Conservation (phyloP, 2,113 vertebrate genomes). For the Haemorhous mexicanus region DNA sequence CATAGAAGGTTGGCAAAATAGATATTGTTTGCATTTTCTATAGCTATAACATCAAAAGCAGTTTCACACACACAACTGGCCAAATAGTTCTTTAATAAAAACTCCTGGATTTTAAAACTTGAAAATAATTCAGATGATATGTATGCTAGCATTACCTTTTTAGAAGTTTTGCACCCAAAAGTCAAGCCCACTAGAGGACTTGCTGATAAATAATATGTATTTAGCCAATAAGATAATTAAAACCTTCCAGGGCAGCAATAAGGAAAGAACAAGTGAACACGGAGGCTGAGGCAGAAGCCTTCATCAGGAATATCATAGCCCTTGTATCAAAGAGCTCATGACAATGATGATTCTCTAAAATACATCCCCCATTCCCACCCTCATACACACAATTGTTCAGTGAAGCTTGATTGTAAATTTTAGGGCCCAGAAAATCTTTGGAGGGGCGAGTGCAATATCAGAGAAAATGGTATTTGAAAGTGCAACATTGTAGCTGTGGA, state of each 20-base stretch:
- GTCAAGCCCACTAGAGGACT: background rate
- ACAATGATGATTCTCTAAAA: background rate
- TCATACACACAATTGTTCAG: background rate
- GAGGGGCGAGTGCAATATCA: background rate
- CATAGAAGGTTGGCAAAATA: background rate
- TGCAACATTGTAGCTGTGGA: background rate
- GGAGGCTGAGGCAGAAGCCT: background rate
- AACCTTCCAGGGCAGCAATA: background rate
- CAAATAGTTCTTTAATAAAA: background rate
- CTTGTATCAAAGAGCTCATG: background rate
- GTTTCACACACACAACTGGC: background rate
- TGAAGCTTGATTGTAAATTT: background rate
- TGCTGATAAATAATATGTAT: background rate
- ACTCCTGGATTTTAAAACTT: background rate
- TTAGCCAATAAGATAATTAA: background rate
- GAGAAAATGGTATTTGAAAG: background rate
- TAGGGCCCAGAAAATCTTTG: background rate
- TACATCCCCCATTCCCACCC: fast-evolving
- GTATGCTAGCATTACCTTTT: background rate
- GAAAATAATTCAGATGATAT: background rate
- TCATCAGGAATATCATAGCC: background rate
- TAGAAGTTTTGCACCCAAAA: background rate
- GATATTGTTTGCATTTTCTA: background rate
- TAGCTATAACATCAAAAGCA: background rate
- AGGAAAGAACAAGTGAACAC: background rate